Evolutionary conservation across 1,140 invertebrate genomes (phyloP), one percentile per base, ranked within the genome.

Genomic region (Drusus annulatus): DNA sequence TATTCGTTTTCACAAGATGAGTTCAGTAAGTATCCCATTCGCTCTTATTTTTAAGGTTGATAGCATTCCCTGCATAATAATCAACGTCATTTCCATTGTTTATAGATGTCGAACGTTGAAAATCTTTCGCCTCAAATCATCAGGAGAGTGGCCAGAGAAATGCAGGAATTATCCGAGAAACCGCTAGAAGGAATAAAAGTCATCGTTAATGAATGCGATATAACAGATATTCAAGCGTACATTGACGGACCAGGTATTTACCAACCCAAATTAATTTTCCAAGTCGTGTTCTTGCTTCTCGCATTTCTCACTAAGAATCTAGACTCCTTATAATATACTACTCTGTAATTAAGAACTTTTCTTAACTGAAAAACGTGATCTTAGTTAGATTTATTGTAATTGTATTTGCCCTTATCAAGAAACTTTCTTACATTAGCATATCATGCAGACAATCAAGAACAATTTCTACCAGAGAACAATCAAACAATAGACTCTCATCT

Each of bases 91-190:
- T 69, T 69, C 63, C 45, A 31, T 80, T 51, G 28, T 78, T 75
- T 82, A 50, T 76, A 83, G 79, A 93, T 94, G 88, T 95, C 94
- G 23, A 98, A 98, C 90, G 95, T 98, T 77, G 97, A 98, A 90
- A 98, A 98, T 90, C 88, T 98, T 74, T 96, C 96, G 71, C 97
- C 97, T n/a, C 96, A 98, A 91, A 95, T 96, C 60, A 96, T 98
- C 51, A 89, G 96, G 36, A 92, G 94, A 86, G 94, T 98, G 58
- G 92, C 93, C 25, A 95, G 95, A 87, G 96, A 98, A 90, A 92
- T 97, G 88, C 92, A 93, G 84, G 94, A 95, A 82, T 89, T 98
- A 80, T 91, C 92, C 68, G 91, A 91, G 81, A 91, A 94, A 84
- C 95, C 96, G 78, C 95, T 95, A 16, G 97, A 98, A 91, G 97